Percentiles rank a stretch among this genome's conserved stretches.
Evolutionary conservation across 2,113 vertebrate genomes (phyloP).

Genomic region (Dromaius novaehollandiae): DNA sequence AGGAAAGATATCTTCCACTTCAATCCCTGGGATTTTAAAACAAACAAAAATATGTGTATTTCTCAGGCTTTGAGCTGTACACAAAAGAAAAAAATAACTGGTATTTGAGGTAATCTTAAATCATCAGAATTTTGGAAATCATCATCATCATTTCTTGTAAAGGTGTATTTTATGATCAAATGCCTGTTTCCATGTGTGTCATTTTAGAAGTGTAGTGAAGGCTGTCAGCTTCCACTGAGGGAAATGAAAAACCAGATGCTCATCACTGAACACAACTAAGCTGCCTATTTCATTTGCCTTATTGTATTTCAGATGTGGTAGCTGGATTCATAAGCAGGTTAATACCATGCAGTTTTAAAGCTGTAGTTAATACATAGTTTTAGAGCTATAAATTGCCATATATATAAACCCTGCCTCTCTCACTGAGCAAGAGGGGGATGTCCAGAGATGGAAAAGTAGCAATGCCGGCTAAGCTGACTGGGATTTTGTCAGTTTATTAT

Average conservation of each 20-base stretch:
- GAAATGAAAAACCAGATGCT: not conserved
- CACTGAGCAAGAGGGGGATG: fast-evolving
- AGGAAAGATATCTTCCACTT: not conserved
- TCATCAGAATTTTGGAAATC: not conserved
- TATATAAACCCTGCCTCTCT: not conserved
- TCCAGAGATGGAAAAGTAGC: fast-evolving
- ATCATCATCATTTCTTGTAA: not conserved
- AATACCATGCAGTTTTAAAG: not conserved
- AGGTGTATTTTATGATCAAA: not conserved
- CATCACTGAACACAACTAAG: fast-evolving
- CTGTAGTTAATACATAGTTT: not conserved
- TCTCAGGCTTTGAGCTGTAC: not conserved
- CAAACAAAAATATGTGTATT: not conserved
- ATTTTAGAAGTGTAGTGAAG: not conserved
- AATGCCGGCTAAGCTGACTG: not conserved
- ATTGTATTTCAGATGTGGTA: not conserved
- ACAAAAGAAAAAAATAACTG: not conserved
- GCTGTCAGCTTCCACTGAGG: not conserved
- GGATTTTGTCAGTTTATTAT: not conserved
- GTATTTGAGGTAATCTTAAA: not conserved
- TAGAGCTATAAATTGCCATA: not conserved
- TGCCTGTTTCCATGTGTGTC: not conserved
- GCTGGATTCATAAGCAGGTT: not conserved
- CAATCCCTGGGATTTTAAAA: not conserved
- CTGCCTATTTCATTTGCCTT: not conserved